A percentile compares a stretch with the other conserved stretches of the same genome.
These are phyloP conservation scores for Cyanocitta stelleri DNA, from an alignment of 2,113 vertebrate species.

Conservation along the genomic window DNA sequence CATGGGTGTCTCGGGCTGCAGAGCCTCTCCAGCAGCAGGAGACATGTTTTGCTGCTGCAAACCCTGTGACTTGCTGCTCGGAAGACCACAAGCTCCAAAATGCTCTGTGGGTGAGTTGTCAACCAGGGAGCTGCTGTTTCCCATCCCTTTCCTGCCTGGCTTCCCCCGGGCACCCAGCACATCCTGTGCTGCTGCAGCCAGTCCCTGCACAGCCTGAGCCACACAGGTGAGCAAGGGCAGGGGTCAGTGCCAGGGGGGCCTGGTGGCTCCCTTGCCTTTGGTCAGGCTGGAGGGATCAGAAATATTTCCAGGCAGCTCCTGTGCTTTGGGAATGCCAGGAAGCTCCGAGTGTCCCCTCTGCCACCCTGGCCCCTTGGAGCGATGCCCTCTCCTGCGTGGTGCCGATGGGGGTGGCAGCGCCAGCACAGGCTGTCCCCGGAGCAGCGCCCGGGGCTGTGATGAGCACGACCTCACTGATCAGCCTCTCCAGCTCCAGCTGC, in stretches of 20 bases:
- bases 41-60: background rate
- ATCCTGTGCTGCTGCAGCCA: background rate
- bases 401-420: background rate
- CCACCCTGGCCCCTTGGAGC: background rate
- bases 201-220: background rate
- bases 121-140: background rate
- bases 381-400: background rate
- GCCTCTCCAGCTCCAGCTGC: background rate
- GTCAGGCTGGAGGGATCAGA: background rate
- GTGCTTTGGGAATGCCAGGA: slow-evolving; percentile 26
- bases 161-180: background rate
- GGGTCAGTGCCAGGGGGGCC: background rate
- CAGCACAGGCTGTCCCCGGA: slow-evolving; percentile 2
- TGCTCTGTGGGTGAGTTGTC: background rate
- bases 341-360: background rate
- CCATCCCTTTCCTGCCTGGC: background rate
- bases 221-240: background rate
- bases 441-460: background rate
- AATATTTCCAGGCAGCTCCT: background rate
- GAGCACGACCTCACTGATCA: background rate
- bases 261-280: background rate
- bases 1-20: background rate
- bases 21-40: background rate
- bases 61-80: background rate
- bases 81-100: background rate